These are phyloP conservation scores for Lacanobia oleracea DNA, from an alignment of 2,888 invertebrate species.

Conservation along the genomic window DNA sequence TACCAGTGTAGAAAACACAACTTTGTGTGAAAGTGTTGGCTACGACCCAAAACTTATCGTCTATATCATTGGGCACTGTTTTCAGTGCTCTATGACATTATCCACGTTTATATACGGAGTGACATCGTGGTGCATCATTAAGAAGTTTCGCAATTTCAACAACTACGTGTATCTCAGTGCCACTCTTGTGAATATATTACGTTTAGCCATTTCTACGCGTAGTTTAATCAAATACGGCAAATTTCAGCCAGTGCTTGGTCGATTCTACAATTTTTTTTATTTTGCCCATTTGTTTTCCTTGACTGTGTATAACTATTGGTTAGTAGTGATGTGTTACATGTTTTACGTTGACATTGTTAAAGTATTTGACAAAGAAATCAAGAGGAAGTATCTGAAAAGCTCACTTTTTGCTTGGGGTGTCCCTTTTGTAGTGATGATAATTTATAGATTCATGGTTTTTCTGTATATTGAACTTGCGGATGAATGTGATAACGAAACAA, in stretches of 20 bases:
- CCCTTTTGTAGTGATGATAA: background rate
- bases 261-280: background rate
- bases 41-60: background rate
- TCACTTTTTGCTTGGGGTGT: constrained; percentile 31
- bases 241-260: background rate
- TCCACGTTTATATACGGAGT: constrained; percentile 18
- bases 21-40: background rate
- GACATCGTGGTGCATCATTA: constrained; percentile 19
- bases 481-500: too few species aligned
- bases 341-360: constrained; percentile 36
- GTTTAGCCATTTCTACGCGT: background rate
- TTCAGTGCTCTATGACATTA: background rate
- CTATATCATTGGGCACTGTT: background rate
- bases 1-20: background rate
- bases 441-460: background rate
- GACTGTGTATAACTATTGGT: constrained; percentile 26
- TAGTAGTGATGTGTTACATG: constrained; percentile 27
- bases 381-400: constrained; percentile 25
- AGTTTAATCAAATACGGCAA: background rate
- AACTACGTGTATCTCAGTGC: constrained; percentile 33
- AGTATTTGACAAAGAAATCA: constrained; percentile 20
- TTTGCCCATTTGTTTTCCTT: constrained; percentile 4
- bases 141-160: constrained; percentile 23
- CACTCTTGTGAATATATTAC: constrained; percentile 16
- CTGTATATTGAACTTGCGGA: background rate